Conservation (phyloP, 2,113 vertebrate genomes). For the Callionymus lyra region DNA sequence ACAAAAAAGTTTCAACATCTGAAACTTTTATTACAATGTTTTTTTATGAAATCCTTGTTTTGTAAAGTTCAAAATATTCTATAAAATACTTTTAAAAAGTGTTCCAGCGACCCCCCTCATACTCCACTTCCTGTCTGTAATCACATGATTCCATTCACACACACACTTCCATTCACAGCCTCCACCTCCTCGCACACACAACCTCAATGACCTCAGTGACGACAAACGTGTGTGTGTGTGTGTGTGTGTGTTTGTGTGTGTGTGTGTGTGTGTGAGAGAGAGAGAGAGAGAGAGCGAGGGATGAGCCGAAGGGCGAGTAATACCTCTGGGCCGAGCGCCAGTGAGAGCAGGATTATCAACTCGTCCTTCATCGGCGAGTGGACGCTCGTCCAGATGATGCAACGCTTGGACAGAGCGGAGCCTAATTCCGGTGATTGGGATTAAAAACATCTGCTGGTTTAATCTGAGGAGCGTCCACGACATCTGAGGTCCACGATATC, state of each 20-base stretch:
- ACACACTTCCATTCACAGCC: background rate
- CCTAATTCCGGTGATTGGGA: too few species aligned
- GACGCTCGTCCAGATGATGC: too few species aligned
- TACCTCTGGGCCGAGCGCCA: constrained; percentile 33
- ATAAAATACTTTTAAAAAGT: too few species aligned
- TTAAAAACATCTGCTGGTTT: too few species aligned
- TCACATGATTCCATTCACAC: background rate
- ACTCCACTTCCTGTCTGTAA: too few species aligned
- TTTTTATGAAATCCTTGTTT: too few species aligned
- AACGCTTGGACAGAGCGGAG: background rate
- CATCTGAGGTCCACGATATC: too few species aligned
- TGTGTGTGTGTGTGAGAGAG: constrained; percentile 5
- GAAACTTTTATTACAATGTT: too few species aligned
- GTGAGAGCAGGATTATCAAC: constrained; percentile 44
- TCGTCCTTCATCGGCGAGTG: too few species aligned
- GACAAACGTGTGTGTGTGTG: constrained; percentile 4
- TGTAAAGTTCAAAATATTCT: too few species aligned
- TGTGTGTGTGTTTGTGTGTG: constrained; percentile 4
- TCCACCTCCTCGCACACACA: background rate
- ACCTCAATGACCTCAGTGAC: constrained; percentile 12
- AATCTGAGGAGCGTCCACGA: too few species aligned
- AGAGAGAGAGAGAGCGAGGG: constrained; percentile 17
- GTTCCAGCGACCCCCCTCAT: background rate
- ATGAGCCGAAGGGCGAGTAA: constrained; percentile 45
- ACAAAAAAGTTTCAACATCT: too few species aligned